Base-by-base conservation (phyloP, 2,888 invertebrate species). In the Lumbricus terrestris region DNA sequence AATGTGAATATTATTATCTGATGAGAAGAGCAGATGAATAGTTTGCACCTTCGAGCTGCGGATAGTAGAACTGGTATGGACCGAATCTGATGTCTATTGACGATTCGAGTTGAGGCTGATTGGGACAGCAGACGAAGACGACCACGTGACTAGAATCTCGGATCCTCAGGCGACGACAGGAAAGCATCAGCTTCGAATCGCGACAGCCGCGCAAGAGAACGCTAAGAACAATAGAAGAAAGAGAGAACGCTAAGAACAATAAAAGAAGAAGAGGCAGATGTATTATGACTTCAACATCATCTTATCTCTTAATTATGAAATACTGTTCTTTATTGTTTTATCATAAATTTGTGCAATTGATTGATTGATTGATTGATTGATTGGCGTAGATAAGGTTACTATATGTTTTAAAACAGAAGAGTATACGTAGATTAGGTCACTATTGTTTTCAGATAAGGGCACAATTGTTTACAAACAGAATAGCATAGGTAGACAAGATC, bases 91-190 rank as follows among this genome's bases (percentile, higher is more conserved):
- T 94, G n/a, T 94, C 94, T 20, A 94, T 94, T 11, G 96, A 95
- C 1, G 96, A 95, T 93, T 96, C 96, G 90, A 96, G 96, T 92
- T 96, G 96, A 0, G 96, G 96, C 92, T 96, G 96, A 16, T 96
- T 96, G 20, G 95, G 94, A 93, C 96, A 96, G 91, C 95, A 95
- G 18, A 96, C 93, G 91, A 95, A 96, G 11, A 95, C 93, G 91
- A 95, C 95, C 85, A 96, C 92, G 91, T 85, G 85, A 85, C 35
- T 35, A 20, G 85, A 35, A 35, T 85, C 85, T 34, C 85, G 85
- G n/a, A 85, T 15, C 16, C 85, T 85, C 35, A 85, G 85, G 13
- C 96, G 96, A 90, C 96, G 96, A 93, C 96, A 96, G 0, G 96
- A 95, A 29, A 95, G 94, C 89, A 96, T 94, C 91, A 96, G 93